These are phyloP conservation scores for Helostoma temminkii DNA, from an alignment of 2,797 vertebrate species.

Conservation along the genomic window DNA sequence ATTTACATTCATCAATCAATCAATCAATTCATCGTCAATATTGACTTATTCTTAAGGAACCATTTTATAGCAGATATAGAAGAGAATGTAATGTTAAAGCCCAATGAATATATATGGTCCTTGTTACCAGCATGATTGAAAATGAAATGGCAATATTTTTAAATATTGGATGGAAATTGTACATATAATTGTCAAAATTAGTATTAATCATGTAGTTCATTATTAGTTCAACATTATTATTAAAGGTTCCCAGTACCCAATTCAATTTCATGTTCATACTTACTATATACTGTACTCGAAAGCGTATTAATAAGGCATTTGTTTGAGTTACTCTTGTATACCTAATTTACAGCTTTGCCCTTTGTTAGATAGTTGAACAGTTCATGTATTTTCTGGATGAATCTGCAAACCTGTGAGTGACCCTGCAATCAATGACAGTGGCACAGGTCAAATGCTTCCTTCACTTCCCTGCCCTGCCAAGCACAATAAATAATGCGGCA, in stretches of 20 bases:
- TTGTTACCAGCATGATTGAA: too few species aligned
- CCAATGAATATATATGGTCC: too few species aligned
- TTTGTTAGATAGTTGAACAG: background rate
- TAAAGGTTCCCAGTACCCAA: too few species aligned
- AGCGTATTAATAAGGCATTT: background rate
- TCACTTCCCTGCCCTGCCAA: slow-evolving; percentile 76
- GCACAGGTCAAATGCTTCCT: slow-evolving; percentile 78
- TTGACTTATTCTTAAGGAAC: background rate
- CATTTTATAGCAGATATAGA: background rate
- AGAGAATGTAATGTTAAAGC: too few species aligned
- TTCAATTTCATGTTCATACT: background rate
- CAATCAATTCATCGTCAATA: too few species aligned
- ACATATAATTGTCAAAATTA: background rate
- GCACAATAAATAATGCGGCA: slow-evolving; percentile 87
- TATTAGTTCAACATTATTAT: too few species aligned
- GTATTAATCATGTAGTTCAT: too few species aligned
- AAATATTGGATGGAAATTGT: too few species aligned
- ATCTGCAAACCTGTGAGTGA: slow-evolving; percentile 49
- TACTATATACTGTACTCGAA: background rate
- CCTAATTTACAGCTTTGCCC: background rate
- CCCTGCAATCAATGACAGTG: slow-evolving; percentile 50
- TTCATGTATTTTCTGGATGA: slow-evolving; percentile 41
- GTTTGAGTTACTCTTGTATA: background rate
- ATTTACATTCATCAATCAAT: background rate
- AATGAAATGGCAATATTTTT: too few species aligned